Evolutionary conservation across 2,888 invertebrate species (phyloP).

Genomic region (Idaea aversata): DNA sequence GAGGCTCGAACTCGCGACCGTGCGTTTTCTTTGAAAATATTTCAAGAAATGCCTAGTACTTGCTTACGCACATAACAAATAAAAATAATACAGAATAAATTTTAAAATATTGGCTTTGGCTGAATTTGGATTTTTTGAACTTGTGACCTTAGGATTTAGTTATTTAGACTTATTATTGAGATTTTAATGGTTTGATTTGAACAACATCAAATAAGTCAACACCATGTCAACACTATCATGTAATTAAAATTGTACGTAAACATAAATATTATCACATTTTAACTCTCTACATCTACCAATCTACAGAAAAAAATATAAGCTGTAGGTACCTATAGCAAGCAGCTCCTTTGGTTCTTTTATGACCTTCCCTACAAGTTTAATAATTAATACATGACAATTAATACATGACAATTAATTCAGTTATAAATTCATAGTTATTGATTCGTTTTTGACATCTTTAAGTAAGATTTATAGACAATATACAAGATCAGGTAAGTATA

Average conservation of each 20-base stretch:
- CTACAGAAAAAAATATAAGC: neutral
- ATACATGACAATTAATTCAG: neutral
- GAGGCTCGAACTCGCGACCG: too few species aligned
- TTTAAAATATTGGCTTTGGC: too few species aligned
- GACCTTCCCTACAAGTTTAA: neutral
- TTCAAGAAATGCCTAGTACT: too few species aligned
- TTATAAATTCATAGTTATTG: neutral
- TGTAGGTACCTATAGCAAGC: neutral
- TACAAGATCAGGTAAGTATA: neutral
- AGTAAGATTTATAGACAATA: neutral
- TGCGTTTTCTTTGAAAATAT: too few species aligned
- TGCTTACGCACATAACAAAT: too few species aligned
- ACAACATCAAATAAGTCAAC: neutral
- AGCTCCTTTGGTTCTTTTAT: neutral
- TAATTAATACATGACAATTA: neutral
- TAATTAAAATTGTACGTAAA: too few species aligned
- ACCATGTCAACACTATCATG: neutral
- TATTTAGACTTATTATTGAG: neutral
- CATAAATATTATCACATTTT: neutral
- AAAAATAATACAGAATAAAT: too few species aligned
- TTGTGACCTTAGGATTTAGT: neutral
- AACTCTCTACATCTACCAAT: neutral
- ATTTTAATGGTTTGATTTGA: neutral
- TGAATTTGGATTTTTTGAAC: neutral
- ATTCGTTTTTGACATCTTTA: neutral